Conservation (phyloP, 2,888 invertebrate species). For the Panzeria rudis region DNA sequence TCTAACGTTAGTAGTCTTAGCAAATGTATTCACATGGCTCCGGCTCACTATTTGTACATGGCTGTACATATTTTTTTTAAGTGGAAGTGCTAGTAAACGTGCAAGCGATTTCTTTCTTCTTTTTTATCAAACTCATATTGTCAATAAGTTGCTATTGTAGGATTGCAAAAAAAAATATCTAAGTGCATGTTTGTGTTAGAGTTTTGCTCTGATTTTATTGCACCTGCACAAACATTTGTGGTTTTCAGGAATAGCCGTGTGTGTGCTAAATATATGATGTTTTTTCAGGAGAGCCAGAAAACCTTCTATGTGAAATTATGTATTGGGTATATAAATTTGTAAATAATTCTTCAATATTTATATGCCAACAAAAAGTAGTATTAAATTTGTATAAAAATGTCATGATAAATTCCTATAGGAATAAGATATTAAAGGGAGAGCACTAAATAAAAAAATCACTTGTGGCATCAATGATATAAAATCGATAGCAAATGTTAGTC, state of each 20-base stretch:
- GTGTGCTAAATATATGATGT: not conserved
- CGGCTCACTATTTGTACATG: not conserved
- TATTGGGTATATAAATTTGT: no score
- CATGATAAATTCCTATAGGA: not conserved
- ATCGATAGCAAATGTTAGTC: no score
- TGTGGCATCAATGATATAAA: no score
- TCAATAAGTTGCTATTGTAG: slow-evolving; percentile 4
- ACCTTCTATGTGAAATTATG: no score
- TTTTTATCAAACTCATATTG: slow-evolving; percentile 2
- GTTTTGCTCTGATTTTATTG: not conserved
- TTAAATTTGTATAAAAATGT: not conserved
- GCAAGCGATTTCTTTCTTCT: not conserved
- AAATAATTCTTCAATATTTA: no score
- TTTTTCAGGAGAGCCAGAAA: not conserved
- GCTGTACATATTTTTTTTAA: not conserved
- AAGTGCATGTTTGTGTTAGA: not conserved
- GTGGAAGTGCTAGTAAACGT: not conserved
- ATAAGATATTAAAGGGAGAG: no score
- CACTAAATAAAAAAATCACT: no score
- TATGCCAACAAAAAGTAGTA: no score
- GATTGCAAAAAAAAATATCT: not conserved
- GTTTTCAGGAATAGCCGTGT: not conserved
- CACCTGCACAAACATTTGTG: not conserved
- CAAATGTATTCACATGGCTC: not conserved
- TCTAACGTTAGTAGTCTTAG: slow-evolving; percentile 38